Base-by-base conservation (phyloP, 2,888 invertebrate genomes). In the Hemistola chrysoprasaria region DNA sequence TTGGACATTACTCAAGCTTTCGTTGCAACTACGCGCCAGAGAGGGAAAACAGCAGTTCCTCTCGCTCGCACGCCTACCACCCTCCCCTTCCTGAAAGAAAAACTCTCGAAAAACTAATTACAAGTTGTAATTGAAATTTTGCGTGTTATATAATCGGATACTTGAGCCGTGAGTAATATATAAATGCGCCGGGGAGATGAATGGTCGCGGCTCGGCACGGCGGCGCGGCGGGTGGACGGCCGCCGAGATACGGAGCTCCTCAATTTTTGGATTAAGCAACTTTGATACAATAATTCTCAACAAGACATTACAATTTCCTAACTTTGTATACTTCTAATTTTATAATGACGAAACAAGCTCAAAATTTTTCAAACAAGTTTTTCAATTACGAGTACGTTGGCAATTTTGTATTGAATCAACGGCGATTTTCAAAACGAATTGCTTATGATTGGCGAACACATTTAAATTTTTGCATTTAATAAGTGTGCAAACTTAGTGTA, bases 81-180 rank as follows among this genome's bases (percentile, higher is more conserved):
- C 71, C 69, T 84, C 81, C 81, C 78, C 78, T 77, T 76, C 77
- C 78, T 79, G 85, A 87, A 89, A 90, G 89, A 89, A 89, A 90
- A 90, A 90, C 88, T 89, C 90, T 86, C 88, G 81, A 89, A 90
- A 90, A 90, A 90, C 90, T 90, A 90, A 90, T 90, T 90, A 90
- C 89, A 90, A 90, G 78, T 90, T 90, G 89, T 90, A 90, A 90
- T 90, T 90, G 90, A 90, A 90, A 90, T 90, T 90, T 90, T 89
- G 88, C 90, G 89, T 90, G 89, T 88, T 90, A 90, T 84, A 90
- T 89, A 89, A 90, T 89, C 89, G 88, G 87, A 88, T 88, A 88
- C 87, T 89, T 88, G 88, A 85, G 85, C 84, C 84, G 83, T 84
- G 86, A 85, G 86, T 86, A 87, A 87, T 87, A 83, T 86, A 87